Base-by-base conservation (phyloP, 1,140 invertebrate genomes). In the Lordiphosa clarofinis region DNA sequence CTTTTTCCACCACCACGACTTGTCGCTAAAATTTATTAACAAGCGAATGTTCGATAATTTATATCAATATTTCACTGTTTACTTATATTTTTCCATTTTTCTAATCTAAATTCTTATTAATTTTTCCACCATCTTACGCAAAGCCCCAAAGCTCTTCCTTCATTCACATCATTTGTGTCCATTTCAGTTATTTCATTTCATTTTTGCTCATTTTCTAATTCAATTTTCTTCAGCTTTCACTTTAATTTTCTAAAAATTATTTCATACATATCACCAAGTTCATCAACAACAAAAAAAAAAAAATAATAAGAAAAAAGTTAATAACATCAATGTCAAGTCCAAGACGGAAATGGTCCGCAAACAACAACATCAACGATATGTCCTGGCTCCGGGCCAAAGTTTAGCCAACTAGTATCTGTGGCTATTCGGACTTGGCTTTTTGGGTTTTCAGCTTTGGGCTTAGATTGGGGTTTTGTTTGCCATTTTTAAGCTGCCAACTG, bases 341-440 rank as follows among this genome's bases (percentile, higher is more conserved):
- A 46, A 46, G 36, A 33, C 33, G 64, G 42, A 53, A 56, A 56
- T 66, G 48, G 56, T 66, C 63, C 31, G 43, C 24, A 19, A 42
- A 19, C 39, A 42, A 19, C 42, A 38, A 48, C 50, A 37, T 35
- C 44, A 55, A 21, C 9, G 24, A 58, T 42, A 58, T 58, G 49
- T 42, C 35, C 54, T 67, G 55, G 64, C 63, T 67, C 44, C 67
- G 49, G 53, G 54, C 47, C 62, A 67, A 67, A 52, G 35, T 58
- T 67, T 67, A 39, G 21, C 42, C 64, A 67, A 68, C 64, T 46
- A 44, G 21, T 67, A 67, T 52, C 55, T 68, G 63, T 35, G 55
- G 54, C 55, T 19, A 52, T 53, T 65, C 15, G 55, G 64, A 58
- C 67, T 58, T 67, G 47, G 54, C 54, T 67, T 59, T 65, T 42